These are phyloP conservation scores for Gasteruption jaculator DNA, from an alignment of 2,888 invertebrate species.

Conservation along the genomic window DNA sequence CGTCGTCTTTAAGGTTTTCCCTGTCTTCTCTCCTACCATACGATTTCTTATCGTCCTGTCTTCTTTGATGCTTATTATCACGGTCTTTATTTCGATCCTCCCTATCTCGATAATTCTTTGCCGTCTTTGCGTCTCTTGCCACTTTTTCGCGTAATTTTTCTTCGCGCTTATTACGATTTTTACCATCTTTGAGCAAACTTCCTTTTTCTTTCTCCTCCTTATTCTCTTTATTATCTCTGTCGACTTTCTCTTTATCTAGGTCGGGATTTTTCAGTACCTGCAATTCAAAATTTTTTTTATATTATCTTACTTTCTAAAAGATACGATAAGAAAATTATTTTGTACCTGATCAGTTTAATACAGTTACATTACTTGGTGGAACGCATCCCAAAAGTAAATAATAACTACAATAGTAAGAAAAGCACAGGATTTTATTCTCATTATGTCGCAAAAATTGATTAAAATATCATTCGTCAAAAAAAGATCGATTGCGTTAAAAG, in stretches of 20 bases:
- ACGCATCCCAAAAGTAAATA: too few relatives aligned
- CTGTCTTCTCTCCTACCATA: constrained; percentile 48
- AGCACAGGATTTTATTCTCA: too few relatives aligned
- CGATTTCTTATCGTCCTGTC: constrained; percentile 45
- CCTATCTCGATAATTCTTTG: constrained; percentile 51
- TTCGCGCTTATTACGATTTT: constrained; percentile 44
- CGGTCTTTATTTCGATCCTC: constrained; percentile 52
- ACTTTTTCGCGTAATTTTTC: constrained; percentile 42
- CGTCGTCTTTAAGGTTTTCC: constrained; percentile 47
- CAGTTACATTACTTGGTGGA: too few relatives aligned
- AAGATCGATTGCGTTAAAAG: too few relatives aligned
- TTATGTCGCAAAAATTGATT: too few relatives aligned
- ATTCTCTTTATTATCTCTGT: constrained; percentile 43
- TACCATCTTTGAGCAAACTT: constrained; percentile 42
- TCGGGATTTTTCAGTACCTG: constrained; percentile 48
- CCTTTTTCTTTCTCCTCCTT: constrained; percentile 48
- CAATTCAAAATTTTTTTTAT: constrained; percentile 17
- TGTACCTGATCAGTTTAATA: too few relatives aligned
- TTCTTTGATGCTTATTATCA: constrained; percentile 44
- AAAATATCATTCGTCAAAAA: too few relatives aligned
- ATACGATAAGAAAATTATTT: constrained; percentile 21
- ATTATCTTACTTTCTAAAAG: constrained; percentile 25
- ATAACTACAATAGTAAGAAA: too few relatives aligned
- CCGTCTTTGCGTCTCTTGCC: constrained; percentile 47
- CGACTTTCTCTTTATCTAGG: constrained; percentile 39